Evolutionary conservation across 2,113 vertebrate genomes (phyloP).

Genomic region (Dendrocopos noguchii): DNA sequence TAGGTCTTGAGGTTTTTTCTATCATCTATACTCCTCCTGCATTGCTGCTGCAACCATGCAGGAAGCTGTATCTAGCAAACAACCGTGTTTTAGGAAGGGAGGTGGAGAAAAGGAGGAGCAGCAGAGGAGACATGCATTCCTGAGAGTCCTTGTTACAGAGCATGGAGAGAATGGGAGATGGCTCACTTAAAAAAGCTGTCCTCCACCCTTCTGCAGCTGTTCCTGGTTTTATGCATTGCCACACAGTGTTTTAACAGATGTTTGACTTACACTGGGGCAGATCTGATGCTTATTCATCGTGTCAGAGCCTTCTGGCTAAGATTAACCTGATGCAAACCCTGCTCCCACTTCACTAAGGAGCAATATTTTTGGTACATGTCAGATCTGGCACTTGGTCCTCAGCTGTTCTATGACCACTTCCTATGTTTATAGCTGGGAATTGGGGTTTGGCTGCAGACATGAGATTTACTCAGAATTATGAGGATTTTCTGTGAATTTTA

Average conservation of each 20-base stretch:
- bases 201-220: constrained; percentile 43
- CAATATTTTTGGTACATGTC: neutral
- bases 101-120: neutral
- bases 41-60: neutral
- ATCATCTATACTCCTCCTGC: neutral
- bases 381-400: neutral
- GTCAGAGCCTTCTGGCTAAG: neutral
- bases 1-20: neutral
- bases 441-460: neutral
- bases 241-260: constrained; percentile 1
- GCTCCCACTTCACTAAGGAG: neutral
- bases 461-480: neutral
- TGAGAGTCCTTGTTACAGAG: neutral
- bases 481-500: neutral
- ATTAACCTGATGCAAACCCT: neutral
- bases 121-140: neutral
- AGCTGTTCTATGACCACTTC: neutral
- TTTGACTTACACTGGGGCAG: neutral
- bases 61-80: neutral
- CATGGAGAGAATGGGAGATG: neutral
- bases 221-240: neutral
- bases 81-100: neutral
- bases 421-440: neutral
- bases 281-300: neutral
- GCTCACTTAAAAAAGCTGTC: neutral